Base-by-base conservation (phyloP, 2,888 invertebrate species). In the Xylocampa areola region DNA sequence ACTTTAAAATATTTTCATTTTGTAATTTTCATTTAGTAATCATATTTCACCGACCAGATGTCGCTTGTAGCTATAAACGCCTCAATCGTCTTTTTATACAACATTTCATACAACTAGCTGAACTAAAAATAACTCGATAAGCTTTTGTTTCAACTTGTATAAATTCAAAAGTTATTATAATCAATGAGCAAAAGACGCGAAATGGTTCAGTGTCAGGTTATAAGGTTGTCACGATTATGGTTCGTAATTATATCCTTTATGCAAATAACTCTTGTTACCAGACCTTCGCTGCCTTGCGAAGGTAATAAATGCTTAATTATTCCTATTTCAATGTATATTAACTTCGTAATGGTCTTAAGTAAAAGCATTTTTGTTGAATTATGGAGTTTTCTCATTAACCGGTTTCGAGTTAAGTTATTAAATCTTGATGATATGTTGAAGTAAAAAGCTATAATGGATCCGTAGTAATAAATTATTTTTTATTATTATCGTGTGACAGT, bases 231-330 rank as follows among this genome's bases (percentile, higher is more conserved):
- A 10, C 43, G 11, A 50, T 67, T 36, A 50, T 14, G 14, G 30
- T 14, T 25, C 61, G 32, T 36, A 50, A 45, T 60, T 60, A 60
- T 41, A 60, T 41, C 8, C n/a, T 67, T 41, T 33, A 51, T 40
- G 35, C 32, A 36, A 45, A 59, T 40, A 59, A 16, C n/a, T 11
- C 32, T 21, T 45, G 44, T 29, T 36, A 50, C 19, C 36, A 19
- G 27, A 59, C 14, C 44, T 11, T 8, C 13, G 13, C 7, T 37
- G 21, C 8, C 21, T 45, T 8, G 14, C 14, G 16, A 32, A 35
- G 3, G 13, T 45, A 16, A 32, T 41, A 19, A 40, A 36, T 25
- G 8, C 19, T 35, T 50, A 17, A 45, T 32, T 44, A 49, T 49
- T 44, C 17, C 3, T 21, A 39, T 43, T 48, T 19, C 36, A 37